Base-by-base conservation (phyloP, 1,140 invertebrate species). In the Euwallacea fornicatus region DNA sequence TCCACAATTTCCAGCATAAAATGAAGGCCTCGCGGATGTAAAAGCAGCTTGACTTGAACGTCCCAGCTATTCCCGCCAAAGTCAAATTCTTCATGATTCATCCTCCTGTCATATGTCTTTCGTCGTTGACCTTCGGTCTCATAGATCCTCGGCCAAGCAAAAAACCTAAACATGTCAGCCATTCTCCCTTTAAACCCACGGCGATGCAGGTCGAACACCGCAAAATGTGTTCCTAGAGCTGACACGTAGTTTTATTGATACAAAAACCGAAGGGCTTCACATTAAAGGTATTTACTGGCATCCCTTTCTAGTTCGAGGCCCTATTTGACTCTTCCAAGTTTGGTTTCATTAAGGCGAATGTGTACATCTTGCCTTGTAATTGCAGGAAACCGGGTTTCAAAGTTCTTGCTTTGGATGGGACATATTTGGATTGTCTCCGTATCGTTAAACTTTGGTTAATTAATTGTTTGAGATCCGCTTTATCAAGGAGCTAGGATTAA, bases 381-480 rank as follows among this genome's bases (percentile, higher is more conserved):
- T 62, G 60, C 42, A 62, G 6, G 60, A 62, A 43, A 46, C 41
- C 13, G 13, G 60, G 42, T 44, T 62, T 9, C 8, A 13, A 56
- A 56, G 54, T 56, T 56, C 63, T 65, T 65, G 63, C 61, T 9
- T 41, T 11, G 61, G 44, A 16, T 63, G 46, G 61, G 61, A 63
- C 61, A 63, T 63, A 63, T 63, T 63, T 47, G 61, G 61, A 47
- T 63, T 63, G 61, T 63, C 61, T 46, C 15, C 11, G 61, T 63
- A 63, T 63, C 61, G 21, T 63, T 63, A 63, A 63, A 63, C 11
- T 63, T 63, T 16, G 21, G 43, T 63, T 63, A 63, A 63, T 63
- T 63, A 63, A 63, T 63, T 63, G 61, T 63, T 47, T 63, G 61
- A 63, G 61, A 47, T 47, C 42, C 47, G 42, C 61, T 47, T 50